Percentiles rank a stretch among this genome's conserved stretches.
Evolutionary conservation across 2,113 vertebrate genomes (phyloP).

Genomic region (Melanotaenia duboulayi): DNA sequence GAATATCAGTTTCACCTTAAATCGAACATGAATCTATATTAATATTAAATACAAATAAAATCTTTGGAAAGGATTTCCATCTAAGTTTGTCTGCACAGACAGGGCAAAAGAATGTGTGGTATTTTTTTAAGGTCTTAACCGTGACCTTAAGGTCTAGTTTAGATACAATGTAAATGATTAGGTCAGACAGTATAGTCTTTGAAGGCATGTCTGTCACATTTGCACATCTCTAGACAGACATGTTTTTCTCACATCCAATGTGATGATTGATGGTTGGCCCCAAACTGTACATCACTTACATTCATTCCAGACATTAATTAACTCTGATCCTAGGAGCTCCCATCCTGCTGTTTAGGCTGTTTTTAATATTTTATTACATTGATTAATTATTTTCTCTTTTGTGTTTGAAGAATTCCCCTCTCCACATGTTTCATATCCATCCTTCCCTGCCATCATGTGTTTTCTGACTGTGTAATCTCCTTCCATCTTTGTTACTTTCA

Average conservation of each 20-base stretch:
- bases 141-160: neutral
- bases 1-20: too few species aligned
- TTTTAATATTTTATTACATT: too few species aligned
- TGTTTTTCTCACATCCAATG: constrained; percentile 11
- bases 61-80: neutral
- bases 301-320: constrained; percentile 10
- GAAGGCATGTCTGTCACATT: constrained; percentile 10
- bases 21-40: too few species aligned
- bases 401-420: too few species aligned
- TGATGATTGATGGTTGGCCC: constrained; percentile 15
- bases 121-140: neutral
- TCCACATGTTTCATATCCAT: too few species aligned
- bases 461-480: neutral
- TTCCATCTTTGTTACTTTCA: neutral
- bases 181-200: neutral
- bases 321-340: neutral
- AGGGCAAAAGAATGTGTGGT: constrained; percentile 2
- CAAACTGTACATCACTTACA: constrained; percentile 7
- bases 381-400: too few species aligned
- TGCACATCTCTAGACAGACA: neutral
- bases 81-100: neutral
- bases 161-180: constrained; percentile 4
- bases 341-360: too few species aligned
- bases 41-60: too few species aligned
- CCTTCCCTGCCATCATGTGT: neutral